Percentiles rank a stretch among this genome's conserved stretches.
Conservation (phyloP, 2,113 vertebrate species). For the Recurvirostra avosetta region DNA sequence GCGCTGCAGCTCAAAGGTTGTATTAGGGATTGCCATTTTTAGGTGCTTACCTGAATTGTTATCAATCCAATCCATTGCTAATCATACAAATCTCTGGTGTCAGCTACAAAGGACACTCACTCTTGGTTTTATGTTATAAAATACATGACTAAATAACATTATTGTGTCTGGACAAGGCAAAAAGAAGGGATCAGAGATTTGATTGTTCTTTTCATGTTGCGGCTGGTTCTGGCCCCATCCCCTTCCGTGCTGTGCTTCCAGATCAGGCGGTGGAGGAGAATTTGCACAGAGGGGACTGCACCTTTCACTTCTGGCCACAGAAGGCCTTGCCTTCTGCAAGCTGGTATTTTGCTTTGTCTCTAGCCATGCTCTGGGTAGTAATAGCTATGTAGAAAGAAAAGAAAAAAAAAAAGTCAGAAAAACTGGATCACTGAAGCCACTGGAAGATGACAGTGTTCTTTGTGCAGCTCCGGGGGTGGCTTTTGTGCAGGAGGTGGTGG, state of each 20-base stretch:
- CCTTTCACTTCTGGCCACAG: background rate
- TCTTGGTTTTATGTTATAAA: background rate
- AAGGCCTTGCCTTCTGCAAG: background rate
- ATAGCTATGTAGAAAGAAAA: background rate
- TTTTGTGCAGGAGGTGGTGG: conserved; percentile 5
- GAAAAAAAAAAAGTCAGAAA: background rate
- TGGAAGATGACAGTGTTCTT: background rate
- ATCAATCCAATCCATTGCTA: background rate
- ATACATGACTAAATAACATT: background rate
- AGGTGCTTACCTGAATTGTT: background rate
- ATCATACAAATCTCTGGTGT: background rate
- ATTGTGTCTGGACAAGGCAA: background rate
- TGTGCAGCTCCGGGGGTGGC: background rate
- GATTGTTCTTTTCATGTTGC: background rate
- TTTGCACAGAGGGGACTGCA: background rate
- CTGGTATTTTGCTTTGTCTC: background rate
- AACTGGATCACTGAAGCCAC: background rate
- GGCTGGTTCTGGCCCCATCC: background rate
- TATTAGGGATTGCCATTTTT: background rate
- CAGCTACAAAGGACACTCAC: background rate
- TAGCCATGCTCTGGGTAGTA: background rate
- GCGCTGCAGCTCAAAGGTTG: accelerated
- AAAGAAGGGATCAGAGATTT: background rate
- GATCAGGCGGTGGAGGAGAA: background rate
- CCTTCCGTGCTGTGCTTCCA: background rate